Conservation (phyloP, 2,113 vertebrate species). For the Epinephelus fuscoguttatus region DNA sequence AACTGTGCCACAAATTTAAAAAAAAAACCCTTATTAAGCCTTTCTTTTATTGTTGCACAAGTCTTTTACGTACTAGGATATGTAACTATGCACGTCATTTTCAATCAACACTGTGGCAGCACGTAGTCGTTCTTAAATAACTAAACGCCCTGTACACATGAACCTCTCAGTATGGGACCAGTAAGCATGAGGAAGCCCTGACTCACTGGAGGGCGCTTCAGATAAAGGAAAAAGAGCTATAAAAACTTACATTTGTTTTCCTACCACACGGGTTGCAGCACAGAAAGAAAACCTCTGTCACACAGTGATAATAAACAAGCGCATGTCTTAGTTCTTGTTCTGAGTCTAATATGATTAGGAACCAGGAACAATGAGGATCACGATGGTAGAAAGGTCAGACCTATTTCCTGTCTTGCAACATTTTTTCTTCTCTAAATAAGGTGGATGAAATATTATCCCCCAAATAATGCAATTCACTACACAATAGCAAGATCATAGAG, state of each 20-base stretch:
- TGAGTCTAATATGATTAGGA: conserved; percentile 34
- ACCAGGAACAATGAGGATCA: conserved; percentile 8
- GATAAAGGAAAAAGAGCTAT: neutral
- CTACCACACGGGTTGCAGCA: fast-evolving
- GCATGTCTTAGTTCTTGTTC: conserved; percentile 7
- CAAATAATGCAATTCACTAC: neutral
- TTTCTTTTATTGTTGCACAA: neutral
- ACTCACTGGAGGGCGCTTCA: neutral
- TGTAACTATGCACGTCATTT: too few relatives aligned
- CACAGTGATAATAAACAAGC: conserved; percentile 21
- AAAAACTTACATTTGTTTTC: neutral
- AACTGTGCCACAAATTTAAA: neutral
- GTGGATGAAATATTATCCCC: neutral
- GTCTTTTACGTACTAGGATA: too few relatives aligned
- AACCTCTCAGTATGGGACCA: neutral
- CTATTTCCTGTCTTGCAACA: neutral
- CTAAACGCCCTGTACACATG: too few relatives aligned
- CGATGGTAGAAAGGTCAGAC: conserved; percentile 3
- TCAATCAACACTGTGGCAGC: too few relatives aligned
- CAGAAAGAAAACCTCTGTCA: neutral
- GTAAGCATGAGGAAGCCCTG: neutral
- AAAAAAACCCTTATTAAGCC: neutral
- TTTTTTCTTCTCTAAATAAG: too few relatives aligned
- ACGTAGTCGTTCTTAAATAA: too few relatives aligned
- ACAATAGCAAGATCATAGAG: neutral